Percentiles rank a stretch among this genome's conserved stretches.
phyloP scores from a whole-genome alignment of 2,888 invertebrate species.

The Netelia inedita region DNA sequence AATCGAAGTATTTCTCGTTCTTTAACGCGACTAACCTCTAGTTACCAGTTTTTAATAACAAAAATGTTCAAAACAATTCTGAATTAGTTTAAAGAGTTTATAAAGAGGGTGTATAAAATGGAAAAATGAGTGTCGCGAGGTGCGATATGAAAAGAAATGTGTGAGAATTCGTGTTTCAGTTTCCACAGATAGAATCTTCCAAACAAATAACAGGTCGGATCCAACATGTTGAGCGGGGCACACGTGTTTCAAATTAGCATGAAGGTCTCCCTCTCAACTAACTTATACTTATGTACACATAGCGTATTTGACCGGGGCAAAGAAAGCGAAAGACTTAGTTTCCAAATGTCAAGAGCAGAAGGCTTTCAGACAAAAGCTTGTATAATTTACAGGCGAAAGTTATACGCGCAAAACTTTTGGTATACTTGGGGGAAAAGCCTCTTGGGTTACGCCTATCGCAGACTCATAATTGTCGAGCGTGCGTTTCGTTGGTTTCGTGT shows the following conservation, averaged over 20 bases:
- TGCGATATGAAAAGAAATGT: too few relatives aligned
- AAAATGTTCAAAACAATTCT: too few relatives aligned
- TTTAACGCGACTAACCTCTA: too few relatives aligned
- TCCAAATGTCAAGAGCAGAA: constrained; percentile 37
- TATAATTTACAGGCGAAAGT: constrained; percentile 42
- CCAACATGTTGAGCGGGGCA: not conserved
- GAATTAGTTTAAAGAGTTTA: too few relatives aligned
- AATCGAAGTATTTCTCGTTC: too few relatives aligned
- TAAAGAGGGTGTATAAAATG: too few relatives aligned
- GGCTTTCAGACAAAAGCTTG: constrained; percentile 34
- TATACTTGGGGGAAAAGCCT: constrained; percentile 21
- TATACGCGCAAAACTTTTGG: constrained; percentile 1
- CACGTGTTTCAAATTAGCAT: not conserved
- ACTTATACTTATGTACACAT: not conserved
- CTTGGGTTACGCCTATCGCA: constrained; percentile 44
- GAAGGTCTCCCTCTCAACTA: not conserved
- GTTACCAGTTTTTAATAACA: too few relatives aligned
- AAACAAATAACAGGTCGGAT: too few relatives aligned
- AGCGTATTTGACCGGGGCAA: constrained; percentile 36
- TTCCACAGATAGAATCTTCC: too few relatives aligned
- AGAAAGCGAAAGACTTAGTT: constrained; percentile 34
- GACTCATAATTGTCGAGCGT: constrained; percentile 43
- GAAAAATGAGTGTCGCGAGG: too few relatives aligned
- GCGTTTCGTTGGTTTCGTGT: constrained; percentile 45
- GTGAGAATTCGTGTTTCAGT: too few relatives aligned